Conservation (phyloP, 1,140 invertebrate species). For the Colletes gigas region DNA sequence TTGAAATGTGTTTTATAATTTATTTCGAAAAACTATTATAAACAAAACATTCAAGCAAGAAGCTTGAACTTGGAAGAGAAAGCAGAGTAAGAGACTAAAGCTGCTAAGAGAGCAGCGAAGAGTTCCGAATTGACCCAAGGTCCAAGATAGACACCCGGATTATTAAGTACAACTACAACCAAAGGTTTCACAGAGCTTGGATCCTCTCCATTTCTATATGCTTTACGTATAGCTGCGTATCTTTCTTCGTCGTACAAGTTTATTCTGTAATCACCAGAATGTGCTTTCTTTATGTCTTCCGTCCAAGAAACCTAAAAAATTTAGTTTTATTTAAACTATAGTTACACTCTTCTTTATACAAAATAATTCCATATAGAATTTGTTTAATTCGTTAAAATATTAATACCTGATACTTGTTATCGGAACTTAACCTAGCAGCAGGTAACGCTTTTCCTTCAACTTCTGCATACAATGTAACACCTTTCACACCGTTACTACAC, state of each 20-base stretch:
- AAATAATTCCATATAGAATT: background rate
- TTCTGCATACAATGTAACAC: slow-evolving; percentile 91
- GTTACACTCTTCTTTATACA: background rate
- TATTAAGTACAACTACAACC: slow-evolving; percentile 88
- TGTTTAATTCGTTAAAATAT: background rate
- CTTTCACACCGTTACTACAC: slow-evolving; percentile 85
- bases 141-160: slow-evolving; percentile 94
- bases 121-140: slow-evolving; percentile 96
- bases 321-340: background rate
- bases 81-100: slow-evolving; percentile 92
- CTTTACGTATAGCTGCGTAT: slow-evolving; percentile 90
- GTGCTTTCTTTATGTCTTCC: slow-evolving; percentile 90
- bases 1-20: slow-evolving; percentile 21
- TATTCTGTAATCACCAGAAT: slow-evolving; percentile 90
- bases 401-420: slow-evolving; percentile 89
- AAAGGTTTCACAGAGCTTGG: slow-evolving; percentile 86
- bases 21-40: slow-evolving; percentile 14
- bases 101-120: slow-evolving; percentile 89
- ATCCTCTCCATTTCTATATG: slow-evolving; percentile 86
- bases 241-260: slow-evolving; percentile 95
- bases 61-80: slow-evolving; percentile 92
- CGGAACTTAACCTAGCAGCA: slow-evolving; percentile 87
- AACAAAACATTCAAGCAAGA: slow-evolving; percentile 75
- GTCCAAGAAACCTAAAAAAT: slow-evolving; percentile 92
- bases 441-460: slow-evolving; percentile 90